phyloP scores from a whole-genome alignment of 2,113 vertebrate species.

The Falco punctatus region DNA sequence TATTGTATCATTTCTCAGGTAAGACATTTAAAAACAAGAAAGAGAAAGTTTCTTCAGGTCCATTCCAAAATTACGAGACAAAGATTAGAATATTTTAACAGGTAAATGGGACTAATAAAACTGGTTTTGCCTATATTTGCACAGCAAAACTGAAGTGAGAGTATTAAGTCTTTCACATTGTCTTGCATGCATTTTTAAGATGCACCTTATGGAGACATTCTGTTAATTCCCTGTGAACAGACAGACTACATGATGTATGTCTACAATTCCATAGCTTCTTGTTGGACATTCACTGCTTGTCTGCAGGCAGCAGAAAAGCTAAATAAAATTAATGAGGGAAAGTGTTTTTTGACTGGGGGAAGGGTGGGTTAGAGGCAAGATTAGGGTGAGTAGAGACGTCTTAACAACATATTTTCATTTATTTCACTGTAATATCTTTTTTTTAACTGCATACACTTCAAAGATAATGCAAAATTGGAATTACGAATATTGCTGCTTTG shows the following conservation, averaged over 20 bases:
- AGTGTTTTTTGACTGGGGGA: background rate
- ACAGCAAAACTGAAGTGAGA: background rate
- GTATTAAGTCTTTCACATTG: background rate
- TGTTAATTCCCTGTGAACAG: background rate
- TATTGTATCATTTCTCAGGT: background rate
- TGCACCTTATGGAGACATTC: background rate
- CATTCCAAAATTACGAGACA: background rate
- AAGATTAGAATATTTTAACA: background rate
- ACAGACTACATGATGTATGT: background rate
- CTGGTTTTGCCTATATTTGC: background rate
- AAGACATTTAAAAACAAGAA: background rate
- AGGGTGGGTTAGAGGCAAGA: constrained; percentile 18
- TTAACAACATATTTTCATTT: constrained; percentile 59
- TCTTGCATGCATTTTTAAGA: background rate
- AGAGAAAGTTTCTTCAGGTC: background rate
- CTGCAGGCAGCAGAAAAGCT: background rate
- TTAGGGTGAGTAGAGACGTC: constrained; percentile 8
- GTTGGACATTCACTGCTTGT: constrained; percentile 12
- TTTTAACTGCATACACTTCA: constrained; percentile 65
- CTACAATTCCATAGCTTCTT: background rate
- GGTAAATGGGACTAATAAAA: background rate
- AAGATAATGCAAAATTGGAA: constrained; percentile 72
- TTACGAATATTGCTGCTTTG: constrained; percentile 65
- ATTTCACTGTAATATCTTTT: constrained; percentile 50
- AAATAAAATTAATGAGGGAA: constrained; percentile 55